Conservation (phyloP, 2,797 vertebrate species). For the Rhabdomys pumilio region DNA sequence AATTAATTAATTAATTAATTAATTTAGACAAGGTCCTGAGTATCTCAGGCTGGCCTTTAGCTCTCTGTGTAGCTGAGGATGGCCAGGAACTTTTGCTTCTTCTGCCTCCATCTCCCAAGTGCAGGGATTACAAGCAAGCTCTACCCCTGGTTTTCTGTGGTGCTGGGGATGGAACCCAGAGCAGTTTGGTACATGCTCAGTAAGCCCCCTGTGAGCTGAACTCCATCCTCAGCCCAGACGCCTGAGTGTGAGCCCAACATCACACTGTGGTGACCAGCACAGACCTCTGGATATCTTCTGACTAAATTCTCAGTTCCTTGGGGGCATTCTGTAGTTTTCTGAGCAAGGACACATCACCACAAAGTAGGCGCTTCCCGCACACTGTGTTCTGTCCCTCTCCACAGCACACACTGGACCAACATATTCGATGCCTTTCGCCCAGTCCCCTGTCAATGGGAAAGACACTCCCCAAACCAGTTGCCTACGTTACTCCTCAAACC, state of each 20-base stretch:
- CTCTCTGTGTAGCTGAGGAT: not conserved
- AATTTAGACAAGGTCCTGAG: not conserved
- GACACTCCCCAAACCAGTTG: no score
- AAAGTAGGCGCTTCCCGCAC: rapidly evolving
- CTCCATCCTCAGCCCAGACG: not conserved
- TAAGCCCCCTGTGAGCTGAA: not conserved
- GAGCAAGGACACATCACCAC: no score
- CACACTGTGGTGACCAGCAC: not conserved
- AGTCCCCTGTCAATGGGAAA: not conserved
- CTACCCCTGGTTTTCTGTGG: not conserved
- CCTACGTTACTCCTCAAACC: not conserved
- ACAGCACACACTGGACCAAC: rapidly evolving
- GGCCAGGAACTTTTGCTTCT: not conserved
- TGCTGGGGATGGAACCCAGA: not conserved
- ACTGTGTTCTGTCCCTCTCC: rapidly evolving
- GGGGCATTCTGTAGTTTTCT: not conserved
- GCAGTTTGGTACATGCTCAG: not conserved
- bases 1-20: not conserved
- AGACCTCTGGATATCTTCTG: rapidly evolving
- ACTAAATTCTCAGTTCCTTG: not conserved
- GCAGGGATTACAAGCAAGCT: no score
- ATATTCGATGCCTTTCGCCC: not conserved
- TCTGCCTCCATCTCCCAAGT: not conserved
- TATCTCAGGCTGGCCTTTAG: not conserved
- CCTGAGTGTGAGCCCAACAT: not conserved